phyloP scores from a whole-genome alignment of 2,797 vertebrate species.

The Enteromius radiatus region DNA sequence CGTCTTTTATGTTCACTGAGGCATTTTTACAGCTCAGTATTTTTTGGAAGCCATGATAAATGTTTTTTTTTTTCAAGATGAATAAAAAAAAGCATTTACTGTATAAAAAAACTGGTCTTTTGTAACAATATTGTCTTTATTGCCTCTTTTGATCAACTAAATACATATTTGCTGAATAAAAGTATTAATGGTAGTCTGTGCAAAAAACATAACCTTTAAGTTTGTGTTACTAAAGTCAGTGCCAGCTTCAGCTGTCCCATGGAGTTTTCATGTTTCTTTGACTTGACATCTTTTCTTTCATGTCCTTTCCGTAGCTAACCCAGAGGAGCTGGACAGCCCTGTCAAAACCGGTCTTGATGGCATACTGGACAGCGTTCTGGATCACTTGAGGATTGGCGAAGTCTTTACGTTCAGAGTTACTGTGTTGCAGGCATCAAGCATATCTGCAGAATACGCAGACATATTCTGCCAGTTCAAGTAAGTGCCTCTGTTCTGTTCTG shows the following conservation, averaged over 20 bases:
- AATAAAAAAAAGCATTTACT: neutral
- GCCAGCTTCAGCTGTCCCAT: neutral
- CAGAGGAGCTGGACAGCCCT: conserved; percentile 83
- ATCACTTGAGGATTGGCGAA: conserved; percentile 89
- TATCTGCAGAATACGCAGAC: conserved; percentile 94
- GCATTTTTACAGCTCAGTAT: neutral
- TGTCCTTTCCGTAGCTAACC: conserved; percentile 68
- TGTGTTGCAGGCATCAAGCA: conserved; percentile 95
- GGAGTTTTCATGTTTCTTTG: neutral
- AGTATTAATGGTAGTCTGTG: neutral
- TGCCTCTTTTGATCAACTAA: neutral
- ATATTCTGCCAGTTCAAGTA: conserved; percentile 99
- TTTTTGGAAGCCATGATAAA: neutral
- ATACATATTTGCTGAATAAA: neutral
- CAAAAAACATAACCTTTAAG: neutral
- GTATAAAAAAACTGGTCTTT: neutral
- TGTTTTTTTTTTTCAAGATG: neutral
- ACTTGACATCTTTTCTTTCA: neutral
- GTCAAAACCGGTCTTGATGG: conserved; percentile 81
- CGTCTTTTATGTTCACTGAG: neutral
- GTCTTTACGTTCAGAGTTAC: conserved; percentile 97
- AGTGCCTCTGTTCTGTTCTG: conserved; percentile 39
- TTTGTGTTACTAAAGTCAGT: neutral
- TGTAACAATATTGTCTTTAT: neutral
- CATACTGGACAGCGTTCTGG: conserved; percentile 76